phyloP scores from a whole-genome alignment of 2,888 invertebrate genomes.

The Zelleria hepariella region DNA sequence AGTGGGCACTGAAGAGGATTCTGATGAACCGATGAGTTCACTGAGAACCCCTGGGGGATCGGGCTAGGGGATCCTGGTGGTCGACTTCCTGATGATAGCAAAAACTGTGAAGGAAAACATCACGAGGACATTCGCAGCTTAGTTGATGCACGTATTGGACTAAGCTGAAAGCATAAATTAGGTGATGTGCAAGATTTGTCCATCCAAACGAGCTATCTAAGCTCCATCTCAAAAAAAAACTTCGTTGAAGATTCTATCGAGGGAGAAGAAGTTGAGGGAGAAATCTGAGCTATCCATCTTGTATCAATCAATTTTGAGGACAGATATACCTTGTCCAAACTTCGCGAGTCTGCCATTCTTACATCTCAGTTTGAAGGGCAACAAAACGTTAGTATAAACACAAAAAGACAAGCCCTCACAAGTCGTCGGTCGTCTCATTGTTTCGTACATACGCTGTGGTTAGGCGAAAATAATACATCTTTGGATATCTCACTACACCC shows the following conservation, averaged over 20 bases:
- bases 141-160: no score
- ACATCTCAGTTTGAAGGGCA: slow-evolving; percentile 16
- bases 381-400: slow-evolving; percentile 34
- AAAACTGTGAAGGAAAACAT: no score
- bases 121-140: no score
- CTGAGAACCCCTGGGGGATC: no score
- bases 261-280: no score
- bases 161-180: no score
- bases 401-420: slow-evolving; percentile 45
- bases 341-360: background rate
- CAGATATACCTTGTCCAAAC: background rate
- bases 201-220: background rate
- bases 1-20: no score
- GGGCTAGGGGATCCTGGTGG: no score
- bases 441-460: slow-evolving; percentile 14
- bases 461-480: slow-evolving; percentile 8
- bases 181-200: background rate
- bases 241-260: background rate
- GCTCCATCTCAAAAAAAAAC: background rate
- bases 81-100: no score
- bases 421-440: slow-evolving; percentile 33
- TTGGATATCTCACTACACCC: background rate
- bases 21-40: no score
- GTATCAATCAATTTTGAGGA: no score
- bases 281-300: no score